Evolutionary conservation across 2,113 vertebrate species (phyloP).

Genomic region (Tragelaphus scriptus): DNA sequence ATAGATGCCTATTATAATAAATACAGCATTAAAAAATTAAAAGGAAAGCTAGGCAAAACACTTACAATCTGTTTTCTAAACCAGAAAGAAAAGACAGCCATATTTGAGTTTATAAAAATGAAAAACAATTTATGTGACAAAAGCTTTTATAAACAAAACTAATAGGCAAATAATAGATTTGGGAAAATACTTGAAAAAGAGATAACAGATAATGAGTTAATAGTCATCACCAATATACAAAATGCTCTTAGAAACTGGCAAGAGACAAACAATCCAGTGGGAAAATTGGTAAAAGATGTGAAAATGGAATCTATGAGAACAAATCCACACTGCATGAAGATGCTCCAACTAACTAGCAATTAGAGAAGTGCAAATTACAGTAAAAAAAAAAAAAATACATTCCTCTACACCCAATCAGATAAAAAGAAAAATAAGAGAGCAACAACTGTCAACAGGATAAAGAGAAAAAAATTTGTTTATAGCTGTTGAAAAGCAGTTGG

Average conservation of each 20-base stretch:
- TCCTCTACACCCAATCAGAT: neutral
- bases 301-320: neutral
- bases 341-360: neutral
- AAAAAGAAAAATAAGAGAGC: neutral
- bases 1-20: conserved; percentile 30
- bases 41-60: neutral
- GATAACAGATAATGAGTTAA: neutral
- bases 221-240: neutral
- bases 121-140: neutral
- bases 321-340: neutral
- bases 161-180: neutral
- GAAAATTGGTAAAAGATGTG: neutral
- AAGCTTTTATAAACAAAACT: neutral
- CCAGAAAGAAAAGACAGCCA: neutral
- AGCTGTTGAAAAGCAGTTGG: conserved; percentile 5
- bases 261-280: neutral
- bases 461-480: neutral
- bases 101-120: conserved; percentile 14
- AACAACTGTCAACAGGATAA: neutral
- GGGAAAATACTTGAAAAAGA: neutral
- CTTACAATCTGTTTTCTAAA: conserved; percentile 22
- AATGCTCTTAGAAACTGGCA: neutral
- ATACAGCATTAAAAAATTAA: neutral
- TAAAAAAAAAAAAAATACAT: neutral
- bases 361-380: neutral